Evolutionary conservation across 2,888 invertebrate species (phyloP), one percentile per base, ranked within the genome.

Genomic region (Cheilosia soror): DNA sequence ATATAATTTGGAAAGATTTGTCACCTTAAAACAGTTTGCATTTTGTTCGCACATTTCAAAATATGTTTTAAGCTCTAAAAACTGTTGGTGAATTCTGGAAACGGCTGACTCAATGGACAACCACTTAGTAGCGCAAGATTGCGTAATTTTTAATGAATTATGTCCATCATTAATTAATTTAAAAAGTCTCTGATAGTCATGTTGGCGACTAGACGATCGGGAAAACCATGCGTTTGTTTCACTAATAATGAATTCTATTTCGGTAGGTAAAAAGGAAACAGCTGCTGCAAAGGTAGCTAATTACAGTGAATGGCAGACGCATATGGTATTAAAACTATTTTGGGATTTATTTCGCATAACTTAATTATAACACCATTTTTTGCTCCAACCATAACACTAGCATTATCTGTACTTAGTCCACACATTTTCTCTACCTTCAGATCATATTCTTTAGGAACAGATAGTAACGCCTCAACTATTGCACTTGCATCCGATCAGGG

Each of bases 391-490:
- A 83, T 77, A 6, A 51, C 27, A 25, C 60, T 77, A 4, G 77
- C 77, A 47, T 83, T 78, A n/a, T 73, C 78, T 9, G 69, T 75
- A 3, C 75, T 75, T 27, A 81, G 15, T n/a, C 79, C 62, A 29
- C 25, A n/a, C 49, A 57, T 37, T 40, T 73, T 31, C 2, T 57
- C 25, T 31, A 15, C 5, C 6, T 57, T 57, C 11, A 55, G 9
- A n/a, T 29, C 11, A 7, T 27, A 44, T 37, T 47, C 55, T 5
- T 31, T 25, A 2, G 44, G 15, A 11, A 62, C 47, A 13, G n/a
- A 40, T 44, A 29, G 2, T 15, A 62, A 3, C 5, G 44, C 63
- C 7, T 33, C 42, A 6, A 29, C 47, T 20, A 63, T 63, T 4
- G 29, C 15, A 27, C 13, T 29, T n/a, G n/a, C n/a, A n/a, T n/a